Evolutionary conservation across 2,797 vertebrate species (phyloP).

Genomic region (Enteromius afrohamiltoni): DNA sequence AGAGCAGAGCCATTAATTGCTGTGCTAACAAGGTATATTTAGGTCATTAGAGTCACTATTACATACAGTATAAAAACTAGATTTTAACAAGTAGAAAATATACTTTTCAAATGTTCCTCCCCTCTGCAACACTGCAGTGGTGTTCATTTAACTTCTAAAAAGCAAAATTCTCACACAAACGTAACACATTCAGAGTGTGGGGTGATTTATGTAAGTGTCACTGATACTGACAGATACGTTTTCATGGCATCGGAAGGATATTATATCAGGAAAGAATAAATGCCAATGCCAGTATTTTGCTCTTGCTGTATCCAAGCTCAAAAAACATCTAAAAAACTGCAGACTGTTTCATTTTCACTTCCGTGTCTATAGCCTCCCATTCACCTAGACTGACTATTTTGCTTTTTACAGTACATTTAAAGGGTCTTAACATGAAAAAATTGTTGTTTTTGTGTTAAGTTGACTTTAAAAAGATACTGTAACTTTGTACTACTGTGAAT

Average conservation of each 20-base stretch:
- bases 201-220: slow-evolving; percentile 39
- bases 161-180: neutral
- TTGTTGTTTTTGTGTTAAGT: neutral
- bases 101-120: neutral
- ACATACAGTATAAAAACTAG: neutral
- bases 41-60: neutral
- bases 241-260: slow-evolving; percentile 25
- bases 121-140: neutral
- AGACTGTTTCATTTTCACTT: neutral
- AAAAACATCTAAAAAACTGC: neutral
- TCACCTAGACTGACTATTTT: neutral
- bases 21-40: neutral
- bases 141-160: neutral
- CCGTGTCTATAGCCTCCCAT: neutral
- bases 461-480: neutral
- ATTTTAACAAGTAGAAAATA: neutral
- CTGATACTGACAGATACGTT: slow-evolving; percentile 15
- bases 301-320: neutral
- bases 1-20: neutral
- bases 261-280: slow-evolving; percentile 33
- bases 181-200: neutral
- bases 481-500: neutral
- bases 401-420: neutral
- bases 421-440: neutral
- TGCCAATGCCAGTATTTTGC: neutral